These are phyloP conservation scores for Campopleginae sp. DNA, from an alignment of 2,888 invertebrate genomes.

Conservation along the genomic window DNA sequence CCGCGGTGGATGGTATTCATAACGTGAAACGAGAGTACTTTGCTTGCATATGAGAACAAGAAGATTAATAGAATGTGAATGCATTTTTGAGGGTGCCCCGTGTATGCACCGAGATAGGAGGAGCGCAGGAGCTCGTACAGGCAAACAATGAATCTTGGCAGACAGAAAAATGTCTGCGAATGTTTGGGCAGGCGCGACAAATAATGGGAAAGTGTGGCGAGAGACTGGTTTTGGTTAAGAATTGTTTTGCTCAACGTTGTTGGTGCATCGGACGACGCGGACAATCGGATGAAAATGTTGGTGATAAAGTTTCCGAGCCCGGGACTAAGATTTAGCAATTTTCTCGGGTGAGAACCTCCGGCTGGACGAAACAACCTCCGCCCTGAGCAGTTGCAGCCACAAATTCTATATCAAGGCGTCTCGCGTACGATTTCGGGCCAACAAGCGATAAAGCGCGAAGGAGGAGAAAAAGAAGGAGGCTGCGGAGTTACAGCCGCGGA, in stretches of 20 bases:
- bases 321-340: background rate
- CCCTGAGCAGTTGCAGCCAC: background rate
- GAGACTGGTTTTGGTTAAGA: slow-evolving; percentile 18
- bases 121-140: background rate
- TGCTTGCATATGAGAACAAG: slow-evolving; percentile 43
- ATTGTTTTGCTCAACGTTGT: background rate
- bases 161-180: slow-evolving; percentile 62
- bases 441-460: slow-evolving; percentile 14
- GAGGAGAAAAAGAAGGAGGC: slow-evolving; percentile 51
- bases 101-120: slow-evolving; percentile 44
- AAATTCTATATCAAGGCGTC: background rate
- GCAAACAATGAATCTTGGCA: slow-evolving; percentile 56
- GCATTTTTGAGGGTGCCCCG: slow-evolving; percentile 51
- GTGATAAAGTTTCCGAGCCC: background rate
- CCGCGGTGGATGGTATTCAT: slow-evolving; percentile 48
- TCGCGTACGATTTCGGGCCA: background rate
- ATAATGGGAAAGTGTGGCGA: background rate
- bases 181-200: too few relatives aligned
- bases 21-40: slow-evolving; percentile 53
- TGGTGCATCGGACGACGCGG: too few relatives aligned
- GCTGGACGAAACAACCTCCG: background rate
- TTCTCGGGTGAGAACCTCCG: slow-evolving; percentile 4
- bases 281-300: background rate
- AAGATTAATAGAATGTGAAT: slow-evolving; percentile 58
- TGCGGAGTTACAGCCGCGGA: slow-evolving; percentile 72